Percentiles rank a stretch among this genome's conserved stretches.
These are phyloP conservation scores for Pantherophis guttatus DNA, from an alignment of 2,113 vertebrate species.

Conservation along the genomic window DNA sequence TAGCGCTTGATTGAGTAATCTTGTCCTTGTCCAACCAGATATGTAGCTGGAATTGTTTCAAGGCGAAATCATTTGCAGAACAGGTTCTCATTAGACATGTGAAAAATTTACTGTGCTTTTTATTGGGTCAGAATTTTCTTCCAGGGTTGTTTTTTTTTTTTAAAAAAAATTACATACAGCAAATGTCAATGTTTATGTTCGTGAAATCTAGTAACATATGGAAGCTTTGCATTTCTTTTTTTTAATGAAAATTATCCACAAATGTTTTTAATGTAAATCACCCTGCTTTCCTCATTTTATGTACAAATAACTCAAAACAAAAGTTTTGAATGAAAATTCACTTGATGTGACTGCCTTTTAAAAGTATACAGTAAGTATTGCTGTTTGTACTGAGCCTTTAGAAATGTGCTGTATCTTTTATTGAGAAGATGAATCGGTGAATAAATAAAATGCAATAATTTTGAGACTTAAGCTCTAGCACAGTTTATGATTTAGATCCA, in stretches of 20 bases:
- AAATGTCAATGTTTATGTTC: neutral
- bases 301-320: neutral
- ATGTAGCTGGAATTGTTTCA: neutral
- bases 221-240: neutral
- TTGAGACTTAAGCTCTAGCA: neutral
- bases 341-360: neutral
- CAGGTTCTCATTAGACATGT: neutral
- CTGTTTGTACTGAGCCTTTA: neutral
- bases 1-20: conserved; percentile 20
- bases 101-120: neutral
- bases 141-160: neutral
- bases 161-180: neutral
- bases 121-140: neutral
- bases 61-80: neutral
- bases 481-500: neutral
- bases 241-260: neutral
- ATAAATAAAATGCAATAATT: neutral
- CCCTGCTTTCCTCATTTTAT: neutral
- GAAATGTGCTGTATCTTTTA: neutral
- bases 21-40: neutral
- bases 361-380: neutral
- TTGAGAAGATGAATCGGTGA: neutral
- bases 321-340: neutral
- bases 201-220: neutral
- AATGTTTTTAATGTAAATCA: neutral